Evolutionary conservation across 2,888 invertebrate species (phyloP), one percentile per base, ranked within the genome.

Genomic region (Athrips mouffetella): DNA sequence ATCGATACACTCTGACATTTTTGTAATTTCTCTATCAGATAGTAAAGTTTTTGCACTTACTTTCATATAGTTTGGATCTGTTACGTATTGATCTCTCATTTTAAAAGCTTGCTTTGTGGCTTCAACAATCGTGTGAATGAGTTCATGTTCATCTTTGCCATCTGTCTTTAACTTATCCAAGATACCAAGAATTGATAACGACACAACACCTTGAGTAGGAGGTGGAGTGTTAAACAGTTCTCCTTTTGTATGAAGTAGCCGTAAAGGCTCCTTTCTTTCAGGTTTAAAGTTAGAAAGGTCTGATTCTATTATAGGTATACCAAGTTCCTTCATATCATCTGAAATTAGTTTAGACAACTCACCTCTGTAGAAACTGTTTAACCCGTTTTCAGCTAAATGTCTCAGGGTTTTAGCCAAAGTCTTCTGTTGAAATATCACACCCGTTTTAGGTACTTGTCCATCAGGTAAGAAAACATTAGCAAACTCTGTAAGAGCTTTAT

Each of bases 121-220:
- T 76, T 87, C 87, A 18, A 87, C 80, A 49, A 70, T 48, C 25
- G 75, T 59, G 53, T 87, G 85, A 63, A 87, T 70, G 51, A 86
- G 78, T 60, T 76, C 59, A 30, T 74, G 79, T 60, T 85, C 83
- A 55, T 82, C 57, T 52, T 71, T 62, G 27, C 81, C 81, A 55
- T 78, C 69, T 47, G 83, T 68, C 23, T 73, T 61, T 53, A 86
- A 64, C 51, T 73, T 72, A 29, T 87, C 84, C 54, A 86, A 62
- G 13, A 86, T 70, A 25, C 80, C 83, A 31, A 86, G 73, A 49
- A 87, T 69, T 5, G 73, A 62, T 33, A 87, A 57, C 1, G 85
- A 86, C 53, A 77, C 73, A 55, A 80, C 52, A 3, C 87, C 87
- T 63, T 86, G 85, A n/a, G 87, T 78, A n/a, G 87, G 87, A 27